Evolutionary conservation across 2,113 vertebrate genomes (phyloP), one percentile per base, ranked within the genome.

Genomic region (Trichomycterus rosablanca): DNA sequence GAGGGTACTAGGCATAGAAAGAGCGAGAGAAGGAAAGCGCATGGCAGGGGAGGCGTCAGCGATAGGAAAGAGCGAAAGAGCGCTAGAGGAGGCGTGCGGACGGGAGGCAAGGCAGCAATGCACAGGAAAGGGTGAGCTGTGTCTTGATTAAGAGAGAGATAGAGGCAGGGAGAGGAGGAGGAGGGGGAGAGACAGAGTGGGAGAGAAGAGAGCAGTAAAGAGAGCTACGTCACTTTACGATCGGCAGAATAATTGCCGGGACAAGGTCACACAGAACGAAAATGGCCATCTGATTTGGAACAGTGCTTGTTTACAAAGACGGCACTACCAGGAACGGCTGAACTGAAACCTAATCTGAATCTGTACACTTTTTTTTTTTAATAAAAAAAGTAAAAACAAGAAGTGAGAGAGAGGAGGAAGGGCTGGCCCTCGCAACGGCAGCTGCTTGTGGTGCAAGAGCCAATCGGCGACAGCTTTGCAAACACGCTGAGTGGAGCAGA

Each of bases 131-230:
- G 80, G 79, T 76, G 80, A 80, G 81, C 79, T 80, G 80, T 77
- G 79, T 79, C 81, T 86, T 80, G 82, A 84, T 85, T 79, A 83
- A 83, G 81, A 80, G 82, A 84, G 81, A 81, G 73, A 77, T 80
- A 75, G 81, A 84, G 81, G 75, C 81, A 83, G 81, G 74, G 85
- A 76, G 65, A 34, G 67, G 78, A 75, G 71, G 68, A 79, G 19
- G 66, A 68, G 62, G 67, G 81, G 74, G 65, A 32, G 67, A 78
- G 76, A 70, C 67, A 79, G 19, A 65, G 68, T 60, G 67, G 44
- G 54, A 69, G 69, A 37, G 66, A 44, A 76, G 63, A 51, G 58
- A 76, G 60, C 26, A 69, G 76, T 74, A 58, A 59, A 58, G 58
- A 53, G 70, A 68, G 22, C 42, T 37, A 48, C 43, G 20, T 60